Conservation (phyloP, 2,888 invertebrate genomes). For the Ephialtes manifestator region DNA sequence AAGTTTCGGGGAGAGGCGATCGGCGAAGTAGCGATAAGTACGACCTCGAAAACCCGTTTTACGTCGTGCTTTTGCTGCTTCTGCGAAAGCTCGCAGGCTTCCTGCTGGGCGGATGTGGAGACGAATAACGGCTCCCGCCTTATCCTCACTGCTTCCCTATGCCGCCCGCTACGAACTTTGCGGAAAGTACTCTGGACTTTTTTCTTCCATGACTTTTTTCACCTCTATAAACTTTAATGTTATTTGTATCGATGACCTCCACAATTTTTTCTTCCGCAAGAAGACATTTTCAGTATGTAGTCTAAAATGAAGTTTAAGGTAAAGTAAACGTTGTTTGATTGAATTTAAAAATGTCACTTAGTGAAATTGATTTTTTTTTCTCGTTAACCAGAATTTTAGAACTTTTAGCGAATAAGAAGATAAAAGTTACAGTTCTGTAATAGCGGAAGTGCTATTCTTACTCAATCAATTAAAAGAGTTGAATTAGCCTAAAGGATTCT, state of each 20-base stretch:
- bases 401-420: too few relatives aligned
- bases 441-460: too few relatives aligned
- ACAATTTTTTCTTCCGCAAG: background rate
- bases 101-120: conserved; percentile 30
- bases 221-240: conserved; percentile 20
- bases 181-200: conserved; percentile 18
- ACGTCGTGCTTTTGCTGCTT: conserved; percentile 35
- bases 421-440: too few relatives aligned
- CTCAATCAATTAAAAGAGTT: too few relatives aligned
- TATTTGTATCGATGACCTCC: conserved; percentile 27
- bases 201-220: conserved; percentile 4
- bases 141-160: conserved; percentile 46
- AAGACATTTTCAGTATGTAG: background rate
- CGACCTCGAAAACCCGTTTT: conserved; percentile 58
- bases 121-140: conserved; percentile 56
- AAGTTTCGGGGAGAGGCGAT: conserved; percentile 78
- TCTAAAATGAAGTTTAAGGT: background rate
- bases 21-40: conserved; percentile 69
- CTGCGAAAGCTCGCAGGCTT: conserved; percentile 40
- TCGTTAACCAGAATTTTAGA: too few relatives aligned
- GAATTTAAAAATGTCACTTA: too few relatives aligned
- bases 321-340: background rate
- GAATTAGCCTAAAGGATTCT: too few relatives aligned
- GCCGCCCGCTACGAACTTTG: conserved; percentile 50
- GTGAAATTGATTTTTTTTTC: too few relatives aligned